Evolutionary conservation across 2,888 invertebrate genomes (phyloP), one percentile per base, ranked within the genome.

Genomic region (Auanema freiburgensis): DNA sequence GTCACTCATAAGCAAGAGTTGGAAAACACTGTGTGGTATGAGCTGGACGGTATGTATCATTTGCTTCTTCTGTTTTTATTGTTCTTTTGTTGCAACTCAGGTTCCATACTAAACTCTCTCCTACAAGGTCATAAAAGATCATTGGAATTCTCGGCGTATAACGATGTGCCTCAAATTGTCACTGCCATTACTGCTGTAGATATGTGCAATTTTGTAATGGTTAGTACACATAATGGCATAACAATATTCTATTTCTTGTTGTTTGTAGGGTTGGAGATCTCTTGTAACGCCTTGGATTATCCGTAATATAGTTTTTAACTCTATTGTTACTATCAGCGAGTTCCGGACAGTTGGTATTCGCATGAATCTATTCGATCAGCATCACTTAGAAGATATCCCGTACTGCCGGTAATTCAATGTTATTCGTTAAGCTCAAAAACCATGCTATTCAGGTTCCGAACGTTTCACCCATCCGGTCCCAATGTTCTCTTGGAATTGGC

Each of bases 281-380:
- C 52, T 65, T 0, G 16, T 64, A 5, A 58, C 65, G 21, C 72
- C 72, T 2, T 72, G 72, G 72, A 63, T 63, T 6, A 72, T 72
- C 46, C 59, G 65, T 21, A 57, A 56, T n/a, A 67, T 72, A 25
- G 62, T 66, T 6, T 72, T 72, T 56, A 72, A 72, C 43, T 67
- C 72, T 0, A 65, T 53, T 16, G 65, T 72, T 2, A 64, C 72
- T 0, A 72, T 72, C 46, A 67, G 69, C 21, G 72, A 72, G 14
- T 72, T 72, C 40, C 59, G 72, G 3, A 23, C 54, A 1, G 66
- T 59, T 5, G 63, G 56, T 21, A 57, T 52, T 12, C 49, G 56
- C 18, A 2, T 50, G 1, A 21, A 24, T 18, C 43, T 53, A 12
- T 53, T 53, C 24, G 8, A 18, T 25, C 11, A 33, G n/a, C n/a